phyloP scores from a whole-genome alignment of 2,888 invertebrate genomes.

The Cataglyphis livida region DNA sequence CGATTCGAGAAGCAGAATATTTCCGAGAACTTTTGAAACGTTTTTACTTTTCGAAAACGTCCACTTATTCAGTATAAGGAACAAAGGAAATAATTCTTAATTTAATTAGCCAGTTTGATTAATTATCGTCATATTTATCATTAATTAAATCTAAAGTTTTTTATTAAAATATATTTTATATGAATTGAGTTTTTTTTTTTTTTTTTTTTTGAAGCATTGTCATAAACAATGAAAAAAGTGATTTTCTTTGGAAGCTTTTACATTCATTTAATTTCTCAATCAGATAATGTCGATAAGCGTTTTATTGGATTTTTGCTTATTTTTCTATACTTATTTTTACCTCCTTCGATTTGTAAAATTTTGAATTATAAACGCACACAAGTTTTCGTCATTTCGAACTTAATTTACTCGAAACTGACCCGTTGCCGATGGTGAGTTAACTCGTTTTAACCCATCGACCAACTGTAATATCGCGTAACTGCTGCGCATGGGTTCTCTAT shows the following conservation, averaged over 20 bases:
- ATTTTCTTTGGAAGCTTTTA: neutral
- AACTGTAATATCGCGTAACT: conserved; percentile 37
- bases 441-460: conserved; percentile 33
- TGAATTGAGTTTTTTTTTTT: neutral
- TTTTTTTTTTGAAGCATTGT: neutral
- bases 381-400: neutral
- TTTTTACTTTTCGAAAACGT: neutral
- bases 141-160: neutral
- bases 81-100: neutral
- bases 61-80: neutral
- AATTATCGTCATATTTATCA: no score
- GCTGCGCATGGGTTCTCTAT: conserved; percentile 36
- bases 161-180: neutral
- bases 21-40: neutral
- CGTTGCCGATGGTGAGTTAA: conserved; percentile 8
- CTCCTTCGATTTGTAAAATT: neutral
- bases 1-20: neutral
- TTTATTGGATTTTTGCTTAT: neutral
- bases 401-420: conserved; percentile 3
- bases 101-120: no score
- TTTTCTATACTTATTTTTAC: neutral
- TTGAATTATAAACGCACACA: neutral
- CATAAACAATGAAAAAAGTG: neutral
- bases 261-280: neutral
- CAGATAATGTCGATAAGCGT: neutral